Evolutionary conservation across 2,797 vertebrate genomes (phyloP).

Genomic region (Glossophaga mutica): DNA sequence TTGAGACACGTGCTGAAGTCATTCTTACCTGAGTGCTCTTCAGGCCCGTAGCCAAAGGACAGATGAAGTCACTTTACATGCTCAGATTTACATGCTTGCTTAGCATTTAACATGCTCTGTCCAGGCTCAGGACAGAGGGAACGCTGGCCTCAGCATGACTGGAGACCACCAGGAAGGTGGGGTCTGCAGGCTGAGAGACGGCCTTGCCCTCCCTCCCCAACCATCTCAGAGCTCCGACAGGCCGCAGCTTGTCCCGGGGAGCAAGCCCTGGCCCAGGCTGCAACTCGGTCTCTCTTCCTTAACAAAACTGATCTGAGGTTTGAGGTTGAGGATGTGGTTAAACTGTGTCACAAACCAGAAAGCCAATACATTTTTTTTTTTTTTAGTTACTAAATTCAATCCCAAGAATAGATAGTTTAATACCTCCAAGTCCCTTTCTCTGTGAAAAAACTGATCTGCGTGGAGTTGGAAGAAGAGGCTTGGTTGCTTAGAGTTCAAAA

Average conservation of each 20-base stretch:
- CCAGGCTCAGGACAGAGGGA: neutral
- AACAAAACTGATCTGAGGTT: conserved; percentile 37
- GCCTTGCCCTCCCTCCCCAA: neutral
- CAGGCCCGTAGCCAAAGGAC: neutral
- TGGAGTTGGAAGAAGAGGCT: neutral
- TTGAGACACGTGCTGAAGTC: neutral
- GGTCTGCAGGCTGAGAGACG: neutral
- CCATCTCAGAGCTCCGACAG: neutral
- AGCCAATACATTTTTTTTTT: conserved; percentile 1
- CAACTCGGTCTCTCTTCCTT: neutral
- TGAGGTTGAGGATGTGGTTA: conserved; percentile 55
- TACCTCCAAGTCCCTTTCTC: neutral
- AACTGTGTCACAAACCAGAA: conserved; percentile 27
- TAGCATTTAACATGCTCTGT: no score
- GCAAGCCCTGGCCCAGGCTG: neutral
- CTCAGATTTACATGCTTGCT: neutral
- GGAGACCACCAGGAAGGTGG: neutral
- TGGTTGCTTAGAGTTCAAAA: neutral
- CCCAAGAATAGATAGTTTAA: neutral
- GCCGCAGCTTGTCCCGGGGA: neutral
- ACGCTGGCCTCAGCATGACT: neutral
- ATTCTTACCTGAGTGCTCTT: neutral
- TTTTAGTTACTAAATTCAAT: neutral
- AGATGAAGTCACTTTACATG: neutral
- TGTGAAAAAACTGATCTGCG: neutral